These are phyloP conservation scores for Drosophila obscura DNA, from an alignment of 1,140 invertebrate species.

Conservation along the genomic window DNA sequence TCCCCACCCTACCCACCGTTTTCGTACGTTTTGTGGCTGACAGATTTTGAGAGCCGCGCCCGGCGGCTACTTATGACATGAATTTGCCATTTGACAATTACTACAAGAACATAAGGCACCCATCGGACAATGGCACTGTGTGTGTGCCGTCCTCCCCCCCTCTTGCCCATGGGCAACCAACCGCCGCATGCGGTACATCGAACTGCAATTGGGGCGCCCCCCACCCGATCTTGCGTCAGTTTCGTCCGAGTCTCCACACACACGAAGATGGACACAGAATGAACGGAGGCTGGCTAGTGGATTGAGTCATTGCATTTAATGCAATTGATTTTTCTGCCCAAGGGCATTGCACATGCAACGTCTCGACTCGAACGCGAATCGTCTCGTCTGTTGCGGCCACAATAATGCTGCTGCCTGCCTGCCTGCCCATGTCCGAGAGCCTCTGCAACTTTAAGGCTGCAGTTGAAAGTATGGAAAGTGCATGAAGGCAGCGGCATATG, in stretches of 20 bases:
- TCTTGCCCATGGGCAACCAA: conserved; percentile 54
- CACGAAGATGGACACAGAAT: conserved; percentile 17
- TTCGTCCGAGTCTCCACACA: neutral
- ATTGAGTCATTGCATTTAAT: conserved; percentile 66
- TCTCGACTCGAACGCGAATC: too few relatives aligned
- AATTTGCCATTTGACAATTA: conserved; percentile 79
- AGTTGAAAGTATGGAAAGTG: too few relatives aligned
- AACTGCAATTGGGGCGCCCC: conserved; percentile 45
- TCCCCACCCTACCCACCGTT: neutral
- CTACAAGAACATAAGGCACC: conserved; percentile 52
- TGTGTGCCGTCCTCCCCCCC: neutral
- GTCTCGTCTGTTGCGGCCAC: neutral
- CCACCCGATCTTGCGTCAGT: conserved; percentile 63
- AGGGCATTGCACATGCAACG: conserved; percentile 61
- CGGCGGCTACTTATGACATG: conserved; percentile 70
- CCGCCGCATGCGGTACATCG: conserved; percentile 60
- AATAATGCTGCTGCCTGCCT: too few relatives aligned
- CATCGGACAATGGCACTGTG: neutral
- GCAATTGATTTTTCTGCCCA: conserved; percentile 78
- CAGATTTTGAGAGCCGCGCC: conserved; percentile 57
- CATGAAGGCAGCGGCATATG: too few relatives aligned
- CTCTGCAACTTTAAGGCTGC: too few relatives aligned
- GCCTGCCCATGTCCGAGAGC: too few relatives aligned
- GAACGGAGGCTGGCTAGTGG: conserved; percentile 21
- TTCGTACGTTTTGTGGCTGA: conserved; percentile 12